Conservation (phyloP, 1,140 invertebrate species). For the Eubasilissa regina region DNA sequence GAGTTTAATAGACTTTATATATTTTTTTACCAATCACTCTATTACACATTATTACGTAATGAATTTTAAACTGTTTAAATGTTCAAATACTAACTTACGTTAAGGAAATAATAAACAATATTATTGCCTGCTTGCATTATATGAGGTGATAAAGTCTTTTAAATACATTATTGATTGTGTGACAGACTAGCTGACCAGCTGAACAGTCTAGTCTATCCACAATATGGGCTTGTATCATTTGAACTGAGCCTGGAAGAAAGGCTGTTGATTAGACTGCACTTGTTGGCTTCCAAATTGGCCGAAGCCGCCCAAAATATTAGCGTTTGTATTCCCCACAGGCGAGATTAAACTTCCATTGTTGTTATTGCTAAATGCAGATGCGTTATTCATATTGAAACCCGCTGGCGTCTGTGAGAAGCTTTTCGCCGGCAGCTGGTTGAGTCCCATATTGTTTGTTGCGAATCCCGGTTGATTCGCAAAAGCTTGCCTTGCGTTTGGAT, state of each 20-base stretch:
- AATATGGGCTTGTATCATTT: constrained; percentile 60
- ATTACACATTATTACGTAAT: background rate
- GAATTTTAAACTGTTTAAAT: background rate
- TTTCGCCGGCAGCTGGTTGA: constrained; percentile 36
- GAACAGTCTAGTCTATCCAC: constrained; percentile 54
- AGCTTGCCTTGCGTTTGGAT: constrained; percentile 21
- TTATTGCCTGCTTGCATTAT: constrained; percentile 33
- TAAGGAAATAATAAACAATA: constrained; percentile 3
- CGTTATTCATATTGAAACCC: constrained; percentile 33
- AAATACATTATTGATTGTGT: constrained; percentile 42
- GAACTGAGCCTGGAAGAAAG: constrained; percentile 58
- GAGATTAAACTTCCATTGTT: constrained; percentile 47
- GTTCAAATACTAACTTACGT: background rate
- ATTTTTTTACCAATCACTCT: background rate
- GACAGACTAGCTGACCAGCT: constrained; percentile 38
- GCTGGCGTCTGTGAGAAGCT: constrained; percentile 25
- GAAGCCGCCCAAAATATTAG: constrained; percentile 49
- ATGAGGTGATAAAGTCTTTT: constrained; percentile 41
- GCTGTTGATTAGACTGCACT: constrained; percentile 48
- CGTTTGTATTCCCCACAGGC: constrained; percentile 46
- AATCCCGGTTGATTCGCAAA: constrained; percentile 14
- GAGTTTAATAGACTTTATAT: background rate
- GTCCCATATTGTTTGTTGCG: constrained; percentile 3
- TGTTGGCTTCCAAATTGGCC: constrained; percentile 45
- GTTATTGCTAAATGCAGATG: constrained; percentile 46